Evolutionary conservation across 1,140 invertebrate genomes (phyloP), one percentile per base, ranked within the genome.

Genomic region (Anastatus disparis): DNA sequence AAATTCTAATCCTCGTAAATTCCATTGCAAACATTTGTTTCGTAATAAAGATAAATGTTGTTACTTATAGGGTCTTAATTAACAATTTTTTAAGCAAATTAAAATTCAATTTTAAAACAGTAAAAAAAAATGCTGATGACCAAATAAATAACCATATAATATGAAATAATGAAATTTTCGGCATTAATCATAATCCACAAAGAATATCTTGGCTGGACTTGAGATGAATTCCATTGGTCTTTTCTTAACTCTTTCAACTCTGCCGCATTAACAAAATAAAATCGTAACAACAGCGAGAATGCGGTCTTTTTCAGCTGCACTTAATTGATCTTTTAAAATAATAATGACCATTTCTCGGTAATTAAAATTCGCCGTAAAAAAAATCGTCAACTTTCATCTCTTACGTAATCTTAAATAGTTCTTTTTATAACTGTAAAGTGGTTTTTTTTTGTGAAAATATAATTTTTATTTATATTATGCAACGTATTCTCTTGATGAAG

Each of bases 161-260:
- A n/a, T n/a, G n/a, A n/a, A 74, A 76, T 79, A 78, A 77, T 75
- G 72, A 73, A 71, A 76, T 76, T 76, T 70, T 77, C 62, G 61
- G 74, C 63, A 74, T 78, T 80, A 79, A 79, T 80, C 76, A 62
- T 66, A 73, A 77, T 79, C 74, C 72, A 29, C 10, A 75, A 59
- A 75, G 50, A 69, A 70, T 72, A 75, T 72, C 53, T 69, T 35
- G 10, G 52, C 46, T 26, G 53, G 17, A 31, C 24, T n/a, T 67
- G 27, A n/a, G 12, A 22, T 24, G 64, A 29, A 24, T 58, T 13
- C 24, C 40, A 15, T 26, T 56, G 38, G 24, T 46, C 27, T 31
- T 13, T 65, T 20, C n/a, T 24, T 9, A 26, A 12, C 3, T 6
- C 53, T 67, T 67, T 58, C 53, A 67, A 66, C 52, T 56, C 24